Evolutionary conservation across 2,888 invertebrate species (phyloP), one percentile per base, ranked within the genome.

Genomic region (Metallyticus violacea): DNA sequence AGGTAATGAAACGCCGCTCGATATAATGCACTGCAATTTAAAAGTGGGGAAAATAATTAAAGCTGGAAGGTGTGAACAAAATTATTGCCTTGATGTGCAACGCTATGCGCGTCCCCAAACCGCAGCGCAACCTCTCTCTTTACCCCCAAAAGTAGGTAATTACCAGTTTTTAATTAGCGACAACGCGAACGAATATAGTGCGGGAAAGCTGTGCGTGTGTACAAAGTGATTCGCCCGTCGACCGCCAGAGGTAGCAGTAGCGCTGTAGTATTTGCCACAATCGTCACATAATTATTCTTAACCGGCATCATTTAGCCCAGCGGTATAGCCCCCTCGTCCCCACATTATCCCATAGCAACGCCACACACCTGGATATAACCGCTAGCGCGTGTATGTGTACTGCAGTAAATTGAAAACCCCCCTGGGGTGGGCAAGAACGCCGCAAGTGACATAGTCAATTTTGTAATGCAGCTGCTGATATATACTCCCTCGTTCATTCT

Each of bases 91-190:
- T 40, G n/a, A n/a, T n/a, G n/a, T n/a, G n/a, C n/a, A n/a, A n/a
- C n/a, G n/a, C n/a, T n/a, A n/a, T n/a, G n/a, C n/a, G n/a, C n/a
- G 40, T 40, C 40, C 40, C 40, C 40, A 62, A 62, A 62, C 40
- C 40, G 40, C 40, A 62, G 3, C 22, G 40, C 40, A 62, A 62
- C 40, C 40, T n/a, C n/a, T n/a, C n/a, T n/a, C n/a, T n/a, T n/a
- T n/a, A n/a, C n/a, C 40, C 15, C 40, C 0, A 62, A 15, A 62
- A 15, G 40, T 62, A 62, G 40, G 82, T 76, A 82, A 82, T 82
- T 82, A 82, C 82, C 26, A 76, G 76, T 62, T 82, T 82, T 82
- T 82, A 82, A 82, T 82, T 82, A 82, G 76, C 27, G 76, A 25
- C 79, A n/a, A n/a, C n/a, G n/a, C n/a, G n/a, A n/a, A n/a, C n/a